Evolutionary conservation across 1,140 invertebrate genomes (phyloP), one percentile per base, ranked within the genome.

Genomic region (Temnothorax longispinosus): DNA sequence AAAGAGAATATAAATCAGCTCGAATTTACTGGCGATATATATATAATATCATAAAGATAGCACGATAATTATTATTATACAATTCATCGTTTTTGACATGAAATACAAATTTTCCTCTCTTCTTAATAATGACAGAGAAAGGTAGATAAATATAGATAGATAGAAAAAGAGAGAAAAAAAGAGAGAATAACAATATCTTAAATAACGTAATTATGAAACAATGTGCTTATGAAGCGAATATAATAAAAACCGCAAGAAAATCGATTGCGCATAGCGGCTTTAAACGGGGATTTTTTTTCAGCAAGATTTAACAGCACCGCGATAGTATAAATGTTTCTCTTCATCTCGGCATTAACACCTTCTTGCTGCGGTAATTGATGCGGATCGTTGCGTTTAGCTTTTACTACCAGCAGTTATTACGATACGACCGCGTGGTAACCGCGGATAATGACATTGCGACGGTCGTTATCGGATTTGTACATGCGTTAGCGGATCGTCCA

Each of bases 361-460:
- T 84, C 54, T 58, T 71, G 13, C 69, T 27, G 80, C 13, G 54
- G 56, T 62, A 84, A 84, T 74, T 50, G 80, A 84, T 74, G 80
- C 80, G 80, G 69, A 84, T 84, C 80, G 69, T 18, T 75, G 69
- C 69, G 54, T 75, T 27, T 60, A 60, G 80, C 67, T 58, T 74
- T 84, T 75, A 52, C 69, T 27, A n/a, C 64, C 58, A n/a, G 52
- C 52, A 56, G 44, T 84, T 84, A 84, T 84, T 62, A 47, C 80
- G 69, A 74, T 60, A 84, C 27, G 69, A 47, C 4, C 27, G 80
- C 80, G 69, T 41, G 27, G 32, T 67, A 41, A 67, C 47, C 54
- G 80, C 67, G 67, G 41, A 15, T 62, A 82, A 75, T 41, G 54
- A 84, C 69, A 41, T 84, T 27, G 67, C 67, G 80, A 82, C 80